phyloP scores from a whole-genome alignment of 1,140 invertebrate species.

The Drosophila quadrilineata region DNA sequence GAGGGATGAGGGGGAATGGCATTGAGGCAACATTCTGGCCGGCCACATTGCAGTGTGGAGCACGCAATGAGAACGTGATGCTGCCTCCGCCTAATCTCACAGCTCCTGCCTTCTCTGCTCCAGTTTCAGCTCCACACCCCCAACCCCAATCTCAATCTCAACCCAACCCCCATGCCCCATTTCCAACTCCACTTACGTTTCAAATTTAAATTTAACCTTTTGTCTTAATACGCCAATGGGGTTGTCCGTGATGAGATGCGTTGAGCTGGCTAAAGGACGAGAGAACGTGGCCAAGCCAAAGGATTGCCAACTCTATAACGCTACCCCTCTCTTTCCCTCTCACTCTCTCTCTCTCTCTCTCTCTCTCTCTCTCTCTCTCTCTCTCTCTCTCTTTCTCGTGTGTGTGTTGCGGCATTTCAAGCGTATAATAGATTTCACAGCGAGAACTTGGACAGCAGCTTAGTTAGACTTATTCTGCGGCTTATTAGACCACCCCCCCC shows the following conservation, averaged over 20 bases:
- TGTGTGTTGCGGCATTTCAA: constrained; percentile 22
- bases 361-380: neutral
- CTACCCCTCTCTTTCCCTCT: neutral
- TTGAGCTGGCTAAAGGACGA: neutral
- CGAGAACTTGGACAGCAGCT: constrained; percentile 45
- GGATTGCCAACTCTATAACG: constrained; percentile 9
- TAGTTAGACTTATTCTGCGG: constrained; percentile 48
- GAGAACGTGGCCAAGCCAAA: neutral
- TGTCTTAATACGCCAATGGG: constrained; percentile 69
- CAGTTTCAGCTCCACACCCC: no score
- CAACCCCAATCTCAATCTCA: no score
- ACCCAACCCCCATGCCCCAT: neutral
- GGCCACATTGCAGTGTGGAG: constrained; percentile 63
- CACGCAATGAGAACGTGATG: constrained; percentile 39
- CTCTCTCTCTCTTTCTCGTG: neutral
- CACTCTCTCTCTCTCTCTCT: neutral
- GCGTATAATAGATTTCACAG: constrained; percentile 36
- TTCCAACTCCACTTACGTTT: constrained; percentile 54
- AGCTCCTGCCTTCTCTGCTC: neutral
- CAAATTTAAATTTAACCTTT: constrained; percentile 80
- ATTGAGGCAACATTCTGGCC: constrained; percentile 23
- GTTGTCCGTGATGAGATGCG: constrained; percentile 9
- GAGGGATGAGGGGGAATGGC: neutral
- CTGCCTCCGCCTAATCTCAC: no score
- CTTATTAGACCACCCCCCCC: constrained; percentile 46